A percentile compares a stretch with the other conserved stretches of the same genome.
phyloP scores from a whole-genome alignment of 92 coral and sea anemone species.

The Epizoanthus scotinus region DNA sequence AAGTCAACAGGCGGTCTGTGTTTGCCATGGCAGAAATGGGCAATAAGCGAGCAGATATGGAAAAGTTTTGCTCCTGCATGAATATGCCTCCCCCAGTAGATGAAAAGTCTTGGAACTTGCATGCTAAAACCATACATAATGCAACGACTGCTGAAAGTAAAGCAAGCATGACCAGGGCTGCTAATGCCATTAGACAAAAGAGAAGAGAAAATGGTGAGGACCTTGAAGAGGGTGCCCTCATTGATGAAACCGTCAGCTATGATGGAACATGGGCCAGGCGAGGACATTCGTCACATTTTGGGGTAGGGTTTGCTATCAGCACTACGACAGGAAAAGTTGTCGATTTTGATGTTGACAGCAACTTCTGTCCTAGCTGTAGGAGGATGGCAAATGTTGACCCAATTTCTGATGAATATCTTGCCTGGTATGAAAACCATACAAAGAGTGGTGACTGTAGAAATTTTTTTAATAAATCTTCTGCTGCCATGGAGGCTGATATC shows the following conservation, averaged over 20 bases:
- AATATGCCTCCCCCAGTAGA: constrained; percentile 14
- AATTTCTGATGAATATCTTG: constrained; percentile 14
- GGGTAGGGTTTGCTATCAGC: not conserved
- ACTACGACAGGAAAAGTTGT: constrained; percentile 11
- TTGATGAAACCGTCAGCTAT: constrained; percentile 19
- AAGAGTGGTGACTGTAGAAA: not conserved
- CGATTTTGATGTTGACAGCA: constrained; percentile 16
- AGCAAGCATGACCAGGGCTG: constrained; percentile 22
- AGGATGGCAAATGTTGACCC: not conserved
- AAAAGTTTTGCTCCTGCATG: constrained; percentile 1
- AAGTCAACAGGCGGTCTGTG: too few relatives aligned
- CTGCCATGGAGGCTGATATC: constrained; percentile 22
- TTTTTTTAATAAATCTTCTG: not conserved
- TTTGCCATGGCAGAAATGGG: constrained; percentile 26
- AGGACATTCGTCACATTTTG: too few relatives aligned
- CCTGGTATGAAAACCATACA: too few relatives aligned
- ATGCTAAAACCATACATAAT: not conserved
- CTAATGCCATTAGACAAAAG: constrained; percentile 6
- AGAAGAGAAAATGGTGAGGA: not conserved
- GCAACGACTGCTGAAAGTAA: constrained; percentile 6
- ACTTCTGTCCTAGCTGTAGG: not conserved
- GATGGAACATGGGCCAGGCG: too few relatives aligned
- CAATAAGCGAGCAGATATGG: constrained; percentile 13
- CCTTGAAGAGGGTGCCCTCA: not conserved
- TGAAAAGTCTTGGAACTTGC: not conserved